phyloP scores from a whole-genome alignment of 2,888 invertebrate species.

The Acanthosepion pharaonis region DNA sequence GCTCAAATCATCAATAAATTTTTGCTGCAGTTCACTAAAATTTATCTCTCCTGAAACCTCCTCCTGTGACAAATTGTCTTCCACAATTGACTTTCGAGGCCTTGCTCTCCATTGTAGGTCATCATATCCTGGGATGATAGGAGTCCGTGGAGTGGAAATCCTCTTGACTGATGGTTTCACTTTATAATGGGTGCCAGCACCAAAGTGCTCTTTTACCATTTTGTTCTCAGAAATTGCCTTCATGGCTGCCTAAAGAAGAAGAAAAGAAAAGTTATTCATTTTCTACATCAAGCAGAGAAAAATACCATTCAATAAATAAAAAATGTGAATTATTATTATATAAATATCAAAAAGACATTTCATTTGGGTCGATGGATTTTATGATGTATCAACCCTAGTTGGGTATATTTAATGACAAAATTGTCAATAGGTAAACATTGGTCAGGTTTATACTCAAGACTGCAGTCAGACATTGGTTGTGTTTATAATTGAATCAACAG shows the following conservation, averaged over 20 bases:
- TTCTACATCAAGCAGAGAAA: neutral
- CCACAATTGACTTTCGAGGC: neutral
- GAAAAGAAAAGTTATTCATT: neutral
- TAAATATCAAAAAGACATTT: too few relatives aligned
- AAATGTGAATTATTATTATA: too few relatives aligned
- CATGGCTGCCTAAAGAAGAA: neutral
- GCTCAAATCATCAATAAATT: slow-evolving; percentile 37
- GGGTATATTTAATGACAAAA: too few relatives aligned
- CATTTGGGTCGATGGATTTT: too few relatives aligned
- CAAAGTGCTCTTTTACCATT: neutral
- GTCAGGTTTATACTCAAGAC: too few relatives aligned
- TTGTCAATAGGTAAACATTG: too few relatives aligned
- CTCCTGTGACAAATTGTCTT: neutral
- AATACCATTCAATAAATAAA: too few relatives aligned
- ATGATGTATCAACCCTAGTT: too few relatives aligned
- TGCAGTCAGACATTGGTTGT: too few relatives aligned
- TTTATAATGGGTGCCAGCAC: neutral
- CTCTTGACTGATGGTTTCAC: neutral
- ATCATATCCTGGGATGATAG: neutral
- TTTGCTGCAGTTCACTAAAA: slow-evolving; percentile 36
- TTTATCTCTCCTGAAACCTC: neutral
- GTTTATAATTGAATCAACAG: too few relatives aligned
- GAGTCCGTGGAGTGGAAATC: neutral
- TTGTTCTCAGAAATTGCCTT: neutral
- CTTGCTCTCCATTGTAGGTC: neutral